Evolutionary conservation across 1,140 invertebrate species (phyloP), one percentile per base, ranked within the genome.

Genomic region (Drosophila tristis): DNA sequence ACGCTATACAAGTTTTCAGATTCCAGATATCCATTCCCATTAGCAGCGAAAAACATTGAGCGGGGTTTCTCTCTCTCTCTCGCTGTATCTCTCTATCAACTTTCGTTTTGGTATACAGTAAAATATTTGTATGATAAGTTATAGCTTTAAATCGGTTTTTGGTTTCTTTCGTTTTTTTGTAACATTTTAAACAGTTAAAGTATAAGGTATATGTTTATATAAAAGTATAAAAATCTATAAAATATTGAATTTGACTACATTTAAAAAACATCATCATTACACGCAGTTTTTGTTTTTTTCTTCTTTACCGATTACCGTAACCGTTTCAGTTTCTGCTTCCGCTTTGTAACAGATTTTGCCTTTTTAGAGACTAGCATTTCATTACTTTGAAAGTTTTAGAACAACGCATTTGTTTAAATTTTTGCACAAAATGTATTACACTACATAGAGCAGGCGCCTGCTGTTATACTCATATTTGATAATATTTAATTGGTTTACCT

Each of bases 171-270:
- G 11, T 39, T 39, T 54, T 54, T 50, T 55, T 60, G 20, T 65
- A 60, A 66, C 68, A 26, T 57, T 73, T 66, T 89, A 87, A 78
- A 87, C 84, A 87, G 84, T 82, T 84, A 87, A 87, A 89, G 84
- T 87, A 87, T 89, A 87, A 87, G 87, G 82, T 89, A 87, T 74
- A 84, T 87, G 55, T 87, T 78, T 87, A 86, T 86, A 86, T 87
- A 87, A 87, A 87, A 87, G 84, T 87, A 87, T 87, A 87, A 87
- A 87, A 87, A 87, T 87, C 84, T 87, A 87, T 87, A 87, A 87
- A 87, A 87, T 89, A 87, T 87, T 80, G 74, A 89, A 87, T 84
- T 87, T 87, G 49, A 87, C 84, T 87, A 87, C 84, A 89, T 84
- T 87, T 84, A 84, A 87, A 87, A 63, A 80, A 85, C 73, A 77